These are phyloP conservation scores for Neolamprologus fasciatus DNA, from an alignment of 2,113 vertebrate genomes.

Conservation along the genomic window DNA sequence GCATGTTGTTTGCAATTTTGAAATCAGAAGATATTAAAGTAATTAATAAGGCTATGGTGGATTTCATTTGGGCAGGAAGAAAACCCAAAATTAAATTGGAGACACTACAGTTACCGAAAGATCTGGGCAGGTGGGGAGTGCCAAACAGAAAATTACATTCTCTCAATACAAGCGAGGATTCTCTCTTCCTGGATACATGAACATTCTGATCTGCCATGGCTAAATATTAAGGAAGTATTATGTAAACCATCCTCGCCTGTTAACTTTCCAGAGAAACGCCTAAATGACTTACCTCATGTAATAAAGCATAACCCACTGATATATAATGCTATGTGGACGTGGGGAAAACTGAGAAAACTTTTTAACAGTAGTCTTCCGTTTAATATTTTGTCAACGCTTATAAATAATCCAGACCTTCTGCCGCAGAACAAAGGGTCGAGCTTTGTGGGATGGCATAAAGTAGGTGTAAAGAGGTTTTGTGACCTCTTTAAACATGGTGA, in stretches of 20 bases:
- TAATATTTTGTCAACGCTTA: background rate
- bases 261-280: accelerated
- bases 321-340: background rate
- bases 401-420: background rate
- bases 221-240: background rate
- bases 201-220: background rate
- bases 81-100: background rate
- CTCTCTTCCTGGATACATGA: background rate
- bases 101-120: background rate
- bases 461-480: background rate
- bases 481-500: background rate
- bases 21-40: too few relatives aligned
- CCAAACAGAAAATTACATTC: background rate
- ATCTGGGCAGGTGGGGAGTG: background rate
- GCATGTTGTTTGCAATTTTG: too few relatives aligned
- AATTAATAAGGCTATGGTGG: background rate
- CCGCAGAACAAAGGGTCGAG: accelerated
- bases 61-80: background rate
- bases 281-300: background rate
- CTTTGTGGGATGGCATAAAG: background rate
- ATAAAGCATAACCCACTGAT: background rate
- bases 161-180: background rate
- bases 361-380: background rate
- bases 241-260: background rate
- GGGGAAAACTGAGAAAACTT: background rate